Conservation (phyloP, 2,113 vertebrate genomes). For the Atlantisia rogersi region DNA sequence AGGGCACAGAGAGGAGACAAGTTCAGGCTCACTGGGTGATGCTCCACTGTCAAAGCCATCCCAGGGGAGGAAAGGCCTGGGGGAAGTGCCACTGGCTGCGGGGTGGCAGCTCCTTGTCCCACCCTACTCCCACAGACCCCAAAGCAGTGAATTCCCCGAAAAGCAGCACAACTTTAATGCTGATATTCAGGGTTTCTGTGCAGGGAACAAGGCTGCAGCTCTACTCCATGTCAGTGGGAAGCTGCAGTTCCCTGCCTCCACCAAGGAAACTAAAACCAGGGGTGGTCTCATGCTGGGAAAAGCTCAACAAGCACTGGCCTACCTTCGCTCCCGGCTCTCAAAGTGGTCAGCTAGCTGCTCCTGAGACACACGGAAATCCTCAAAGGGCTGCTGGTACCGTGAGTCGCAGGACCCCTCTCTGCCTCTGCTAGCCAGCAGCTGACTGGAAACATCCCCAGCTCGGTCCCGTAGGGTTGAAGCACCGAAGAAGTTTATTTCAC, state of each 20-base stretch:
- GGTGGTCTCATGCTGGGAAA: background rate
- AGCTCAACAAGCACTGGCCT: background rate
- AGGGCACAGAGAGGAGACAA: background rate
- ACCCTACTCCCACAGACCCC: background rate
- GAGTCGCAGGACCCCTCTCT: slow-evolving; percentile 90
- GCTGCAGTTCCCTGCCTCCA: background rate
- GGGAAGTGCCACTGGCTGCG: accelerated
- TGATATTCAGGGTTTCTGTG: accelerated
- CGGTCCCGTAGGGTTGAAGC: slow-evolving; percentile 82
- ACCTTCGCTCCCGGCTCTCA: slow-evolving; percentile 90
- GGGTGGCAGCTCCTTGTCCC: background rate
- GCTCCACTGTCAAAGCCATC: background rate
- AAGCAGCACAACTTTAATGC: background rate
- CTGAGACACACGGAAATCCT: slow-evolving; percentile 90
- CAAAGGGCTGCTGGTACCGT: slow-evolving; percentile 91
- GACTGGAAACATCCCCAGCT: slow-evolving; percentile 79
- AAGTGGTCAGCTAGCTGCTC: slow-evolving; percentile 90
- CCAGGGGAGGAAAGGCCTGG: accelerated
- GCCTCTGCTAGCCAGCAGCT: slow-evolving; percentile 80
- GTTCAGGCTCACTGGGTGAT: background rate
- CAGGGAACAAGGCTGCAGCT: background rate
- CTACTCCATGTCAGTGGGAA: accelerated
- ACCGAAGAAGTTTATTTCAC: slow-evolving; percentile 82
- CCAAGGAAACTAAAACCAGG: background rate
- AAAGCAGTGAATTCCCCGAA: accelerated